A percentile compares a stretch with the other conserved stretches of the same genome.
These are phyloP conservation scores for Pan paniscus DNA, from an alignment of 2,113 vertebrate species.

Conservation along the genomic window DNA sequence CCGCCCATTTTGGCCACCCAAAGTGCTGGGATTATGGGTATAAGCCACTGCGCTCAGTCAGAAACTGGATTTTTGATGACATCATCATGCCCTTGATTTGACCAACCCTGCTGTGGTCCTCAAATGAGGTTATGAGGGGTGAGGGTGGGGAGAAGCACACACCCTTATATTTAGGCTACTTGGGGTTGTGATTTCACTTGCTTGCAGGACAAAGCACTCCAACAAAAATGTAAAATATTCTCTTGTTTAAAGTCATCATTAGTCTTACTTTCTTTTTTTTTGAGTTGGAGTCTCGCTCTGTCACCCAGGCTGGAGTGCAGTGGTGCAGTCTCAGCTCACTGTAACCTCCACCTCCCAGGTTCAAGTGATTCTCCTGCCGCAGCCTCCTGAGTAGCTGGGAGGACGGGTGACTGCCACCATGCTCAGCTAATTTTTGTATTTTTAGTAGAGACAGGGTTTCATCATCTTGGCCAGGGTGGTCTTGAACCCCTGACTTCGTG, in stretches of 20 bases:
- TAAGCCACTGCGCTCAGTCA: background rate
- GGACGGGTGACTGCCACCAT: no score
- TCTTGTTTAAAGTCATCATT: background rate
- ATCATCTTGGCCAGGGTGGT: no score
- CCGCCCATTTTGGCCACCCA: background rate
- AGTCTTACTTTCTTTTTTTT: background rate
- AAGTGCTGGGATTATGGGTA: background rate
- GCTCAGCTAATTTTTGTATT: no score
- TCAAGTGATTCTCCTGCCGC: no score
- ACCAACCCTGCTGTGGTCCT: background rate
- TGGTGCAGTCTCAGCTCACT: no score
- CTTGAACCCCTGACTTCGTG: no score
- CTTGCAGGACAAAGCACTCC: background rate
- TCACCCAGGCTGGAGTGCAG: no score
- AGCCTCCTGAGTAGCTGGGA: no score
- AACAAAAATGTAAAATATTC: background rate
- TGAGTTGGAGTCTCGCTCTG: no score
- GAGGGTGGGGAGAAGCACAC: background rate
- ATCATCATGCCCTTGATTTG: background rate
- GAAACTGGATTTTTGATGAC: background rate
- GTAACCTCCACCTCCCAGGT: no score
- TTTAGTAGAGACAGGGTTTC: no score
- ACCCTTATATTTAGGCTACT: background rate
- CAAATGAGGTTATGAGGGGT: no score
- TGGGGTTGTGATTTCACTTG: background rate